phyloP scores from a whole-genome alignment of 2,888 invertebrate genomes.

The Piscicola geometra region DNA sequence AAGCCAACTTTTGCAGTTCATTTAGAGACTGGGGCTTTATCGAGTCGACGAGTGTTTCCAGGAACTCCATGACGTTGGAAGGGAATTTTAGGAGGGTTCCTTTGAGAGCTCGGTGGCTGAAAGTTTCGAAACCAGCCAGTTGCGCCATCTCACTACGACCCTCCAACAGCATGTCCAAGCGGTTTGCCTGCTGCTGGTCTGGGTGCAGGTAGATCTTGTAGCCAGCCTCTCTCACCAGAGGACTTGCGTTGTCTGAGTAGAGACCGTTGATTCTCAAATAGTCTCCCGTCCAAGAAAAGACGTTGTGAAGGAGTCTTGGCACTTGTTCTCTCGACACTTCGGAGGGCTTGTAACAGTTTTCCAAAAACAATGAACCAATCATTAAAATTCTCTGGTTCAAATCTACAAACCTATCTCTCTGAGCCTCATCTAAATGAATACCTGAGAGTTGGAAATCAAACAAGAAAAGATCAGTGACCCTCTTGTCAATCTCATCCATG shows the following conservation, averaged over 20 bases:
- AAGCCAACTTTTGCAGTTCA: slow-evolving; percentile 25
- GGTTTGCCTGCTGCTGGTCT: slow-evolving; percentile 69
- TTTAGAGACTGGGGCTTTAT: slow-evolving; percentile 25
- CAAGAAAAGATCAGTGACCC: slow-evolving; percentile 81
- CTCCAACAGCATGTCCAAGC: slow-evolving; percentile 69
- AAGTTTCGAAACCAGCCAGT: slow-evolving; percentile 82
- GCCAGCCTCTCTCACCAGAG: slow-evolving; percentile 73
- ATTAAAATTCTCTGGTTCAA: slow-evolving; percentile 78
- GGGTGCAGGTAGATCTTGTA: slow-evolving; percentile 79
- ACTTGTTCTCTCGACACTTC: slow-evolving; percentile 65
- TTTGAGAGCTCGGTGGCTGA: slow-evolving; percentile 67
- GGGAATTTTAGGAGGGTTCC: slow-evolving; percentile 81
- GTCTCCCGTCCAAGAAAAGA: slow-evolving; percentile 62
- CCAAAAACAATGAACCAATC: slow-evolving; percentile 54
- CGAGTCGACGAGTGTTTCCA: slow-evolving; percentile 65
- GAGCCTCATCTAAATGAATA: slow-evolving; percentile 77
- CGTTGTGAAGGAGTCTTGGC: slow-evolving; percentile 68
- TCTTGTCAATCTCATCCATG: slow-evolving; percentile 70
- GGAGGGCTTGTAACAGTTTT: slow-evolving; percentile 60
- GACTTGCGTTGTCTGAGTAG: slow-evolving; percentile 75
- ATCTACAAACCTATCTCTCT: slow-evolving; percentile 66
- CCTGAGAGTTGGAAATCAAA: slow-evolving; percentile 97
- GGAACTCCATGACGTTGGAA: slow-evolving; percentile 71
- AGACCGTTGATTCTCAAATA: slow-evolving; percentile 73
- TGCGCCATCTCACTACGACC: slow-evolving; percentile 75